These are phyloP conservation scores for Gymnarchus niloticus DNA, from an alignment of 2,113 vertebrate genomes.

Conservation along the genomic window DNA sequence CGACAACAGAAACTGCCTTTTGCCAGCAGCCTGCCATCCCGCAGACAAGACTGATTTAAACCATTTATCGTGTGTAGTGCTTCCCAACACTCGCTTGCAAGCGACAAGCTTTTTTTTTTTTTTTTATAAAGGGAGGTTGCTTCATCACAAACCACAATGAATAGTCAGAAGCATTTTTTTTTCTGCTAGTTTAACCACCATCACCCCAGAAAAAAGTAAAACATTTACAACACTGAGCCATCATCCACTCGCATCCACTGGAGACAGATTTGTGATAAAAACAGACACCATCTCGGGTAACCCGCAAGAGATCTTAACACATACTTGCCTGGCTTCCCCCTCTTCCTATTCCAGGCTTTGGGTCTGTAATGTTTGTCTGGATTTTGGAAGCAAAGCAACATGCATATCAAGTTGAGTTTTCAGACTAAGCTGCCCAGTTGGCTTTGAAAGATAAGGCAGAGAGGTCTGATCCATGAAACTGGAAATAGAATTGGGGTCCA, in stretches of 20 bases:
- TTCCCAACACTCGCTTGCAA: neutral
- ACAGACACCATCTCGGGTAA: neutral
- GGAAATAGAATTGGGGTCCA: neutral
- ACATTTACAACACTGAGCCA: neutral
- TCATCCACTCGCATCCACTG: neutral
- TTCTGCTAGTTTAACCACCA: neutral
- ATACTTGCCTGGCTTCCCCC: neutral
- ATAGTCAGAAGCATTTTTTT: neutral
- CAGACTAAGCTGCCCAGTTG: neutral
- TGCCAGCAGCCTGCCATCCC: neutral
- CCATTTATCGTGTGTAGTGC: neutral
- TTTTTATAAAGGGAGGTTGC: neutral
- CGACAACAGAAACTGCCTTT: neutral
- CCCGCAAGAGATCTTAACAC: neutral
- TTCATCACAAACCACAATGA: neutral
- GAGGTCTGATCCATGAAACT: neutral
- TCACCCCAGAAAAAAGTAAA: neutral
- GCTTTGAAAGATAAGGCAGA: neutral
- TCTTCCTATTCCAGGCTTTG: neutral
- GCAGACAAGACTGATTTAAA: neutral
- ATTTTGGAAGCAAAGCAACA: neutral
- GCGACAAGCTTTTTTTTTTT: neutral
- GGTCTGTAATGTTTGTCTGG: neutral
- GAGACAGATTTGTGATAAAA: neutral
- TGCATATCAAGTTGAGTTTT: neutral